Conservation (phyloP, 1,140 invertebrate species). For the Drosophila asahinai region DNA sequence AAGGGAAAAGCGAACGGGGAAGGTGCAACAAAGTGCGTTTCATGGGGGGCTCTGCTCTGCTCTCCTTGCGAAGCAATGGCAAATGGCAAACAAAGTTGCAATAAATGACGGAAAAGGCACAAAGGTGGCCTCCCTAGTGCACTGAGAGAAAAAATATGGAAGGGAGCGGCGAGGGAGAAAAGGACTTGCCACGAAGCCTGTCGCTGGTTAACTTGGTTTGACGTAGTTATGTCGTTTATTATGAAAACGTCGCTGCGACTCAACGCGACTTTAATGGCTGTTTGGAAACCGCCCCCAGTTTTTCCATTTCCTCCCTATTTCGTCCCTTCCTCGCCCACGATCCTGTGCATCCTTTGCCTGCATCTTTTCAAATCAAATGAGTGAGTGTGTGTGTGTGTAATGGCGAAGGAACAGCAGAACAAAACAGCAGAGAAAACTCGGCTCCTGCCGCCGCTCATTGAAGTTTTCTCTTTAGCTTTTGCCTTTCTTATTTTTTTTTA, state of each 20-base stretch:
- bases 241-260: constrained; percentile 72
- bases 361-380: constrained; percentile 81
- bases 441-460: constrained; percentile 43
- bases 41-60: constrained; percentile 21
- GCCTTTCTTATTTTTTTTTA: constrained; percentile 5
- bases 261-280: constrained; percentile 80
- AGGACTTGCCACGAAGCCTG: constrained; percentile 9
- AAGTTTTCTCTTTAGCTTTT: constrained; percentile 51
- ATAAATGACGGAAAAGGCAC: constrained; percentile 80
- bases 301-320: neutral
- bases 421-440: constrained; percentile 51
- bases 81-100: constrained; percentile 75
- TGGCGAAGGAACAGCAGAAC: constrained; percentile 40
- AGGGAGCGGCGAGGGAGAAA: too few relatives aligned
- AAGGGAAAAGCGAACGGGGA: constrained; percentile 18
- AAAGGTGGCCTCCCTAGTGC: constrained; percentile 34
- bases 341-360: constrained; percentile 42
- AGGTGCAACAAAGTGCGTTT: constrained; percentile 67
- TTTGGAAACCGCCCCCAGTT: constrained; percentile 36
- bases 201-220: constrained; percentile 74
- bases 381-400: constrained; percentile 25
- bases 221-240: constrained; percentile 83
- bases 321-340: constrained; percentile 1
- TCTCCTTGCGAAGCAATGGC: constrained; percentile 1
- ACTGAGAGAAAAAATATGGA: constrained; percentile 16